phyloP scores from a whole-genome alignment of 2,113 vertebrate species.

The Neolamprologus fasciatus region DNA sequence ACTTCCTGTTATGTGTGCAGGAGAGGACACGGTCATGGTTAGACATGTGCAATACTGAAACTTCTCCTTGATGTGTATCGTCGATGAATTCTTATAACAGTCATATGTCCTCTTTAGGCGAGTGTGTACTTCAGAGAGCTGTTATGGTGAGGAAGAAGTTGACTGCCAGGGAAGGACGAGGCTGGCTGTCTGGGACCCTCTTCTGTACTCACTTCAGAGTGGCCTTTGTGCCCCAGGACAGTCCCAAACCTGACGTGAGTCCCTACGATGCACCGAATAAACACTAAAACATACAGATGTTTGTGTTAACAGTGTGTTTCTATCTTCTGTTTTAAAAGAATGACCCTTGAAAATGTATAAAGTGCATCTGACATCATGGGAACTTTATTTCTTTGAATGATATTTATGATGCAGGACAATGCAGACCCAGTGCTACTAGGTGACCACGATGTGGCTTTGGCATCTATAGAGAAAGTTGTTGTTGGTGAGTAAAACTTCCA shows the following conservation, averaged over 20 bases:
- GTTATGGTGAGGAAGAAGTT: slow-evolving; percentile 75
- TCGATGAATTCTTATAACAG: not conserved
- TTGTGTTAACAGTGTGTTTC: not conserved
- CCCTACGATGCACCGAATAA: not conserved
- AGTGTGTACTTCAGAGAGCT: slow-evolving; percentile 73
- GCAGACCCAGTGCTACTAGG: slow-evolving; percentile 67
- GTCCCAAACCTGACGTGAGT: slow-evolving; percentile 68
- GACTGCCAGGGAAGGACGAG: slow-evolving; percentile 66
- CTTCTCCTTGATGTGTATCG: accelerated
- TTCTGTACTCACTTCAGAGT: slow-evolving; percentile 86
- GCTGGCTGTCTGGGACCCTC: slow-evolving; percentile 78
- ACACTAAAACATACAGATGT: not conserved
- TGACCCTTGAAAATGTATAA: not conserved
- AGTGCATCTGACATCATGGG: not conserved
- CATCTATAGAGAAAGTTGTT: slow-evolving; percentile 85
- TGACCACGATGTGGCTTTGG: slow-evolving; percentile 81
- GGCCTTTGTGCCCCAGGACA: slow-evolving; percentile 77
- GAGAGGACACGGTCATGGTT: not conserved
- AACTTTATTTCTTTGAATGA: not conserved
- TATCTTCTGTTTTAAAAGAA: not conserved
- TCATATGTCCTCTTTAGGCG: slow-evolving; percentile 27
- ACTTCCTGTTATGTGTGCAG: slow-evolving; percentile 31
- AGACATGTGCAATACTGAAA: not conserved
- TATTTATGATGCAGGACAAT: slow-evolving; percentile 59
- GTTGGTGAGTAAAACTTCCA: slow-evolving; percentile 70